Percentiles rank a stretch among this genome's conserved stretches.
phyloP scores from a whole-genome alignment of 1,140 invertebrate species.

The Cyclargus thomasi region DNA sequence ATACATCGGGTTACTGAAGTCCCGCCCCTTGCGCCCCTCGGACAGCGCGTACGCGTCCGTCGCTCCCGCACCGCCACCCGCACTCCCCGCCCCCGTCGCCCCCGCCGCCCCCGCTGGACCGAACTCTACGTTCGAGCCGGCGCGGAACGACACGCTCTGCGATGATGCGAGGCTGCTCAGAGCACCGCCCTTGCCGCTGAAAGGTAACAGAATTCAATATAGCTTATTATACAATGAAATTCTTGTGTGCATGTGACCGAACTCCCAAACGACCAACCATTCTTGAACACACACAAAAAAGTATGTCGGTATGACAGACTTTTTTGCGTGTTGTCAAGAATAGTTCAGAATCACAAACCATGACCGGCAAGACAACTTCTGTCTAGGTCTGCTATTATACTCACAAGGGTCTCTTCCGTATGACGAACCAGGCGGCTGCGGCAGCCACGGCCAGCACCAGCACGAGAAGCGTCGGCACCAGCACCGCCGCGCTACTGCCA shows the following conservation, averaged over 20 bases:
- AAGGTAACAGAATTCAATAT: neutral
- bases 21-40: constrained; percentile 83
- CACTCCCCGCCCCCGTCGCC: constrained; percentile 73
- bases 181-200: constrained; percentile 84
- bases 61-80: constrained; percentile 58
- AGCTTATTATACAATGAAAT: too few species aligned
- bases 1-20: constrained; percentile 98
- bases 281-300: too few species aligned
- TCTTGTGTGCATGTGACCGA: too few species aligned
- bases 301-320: too few species aligned
- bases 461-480: constrained; percentile 88
- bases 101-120: constrained; percentile 63
- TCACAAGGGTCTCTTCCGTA: constrained; percentile 90
- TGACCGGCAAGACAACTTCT: too few species aligned
- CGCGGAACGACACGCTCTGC: constrained; percentile 95
- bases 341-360: too few species aligned
- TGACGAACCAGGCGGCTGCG: constrained; percentile 85
- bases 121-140: constrained; percentile 96
- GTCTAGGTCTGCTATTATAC: constrained; percentile 61
- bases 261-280: too few species aligned
- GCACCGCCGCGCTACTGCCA: constrained; percentile 80
- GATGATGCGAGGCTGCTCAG: constrained; percentile 86
- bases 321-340: too few species aligned
- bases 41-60: constrained; percentile 85
- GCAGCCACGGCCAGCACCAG: constrained; percentile 82